These are phyloP conservation scores for Notamacropus eugenii DNA, from an alignment of 2,797 vertebrate species.

Conservation along the genomic window DNA sequence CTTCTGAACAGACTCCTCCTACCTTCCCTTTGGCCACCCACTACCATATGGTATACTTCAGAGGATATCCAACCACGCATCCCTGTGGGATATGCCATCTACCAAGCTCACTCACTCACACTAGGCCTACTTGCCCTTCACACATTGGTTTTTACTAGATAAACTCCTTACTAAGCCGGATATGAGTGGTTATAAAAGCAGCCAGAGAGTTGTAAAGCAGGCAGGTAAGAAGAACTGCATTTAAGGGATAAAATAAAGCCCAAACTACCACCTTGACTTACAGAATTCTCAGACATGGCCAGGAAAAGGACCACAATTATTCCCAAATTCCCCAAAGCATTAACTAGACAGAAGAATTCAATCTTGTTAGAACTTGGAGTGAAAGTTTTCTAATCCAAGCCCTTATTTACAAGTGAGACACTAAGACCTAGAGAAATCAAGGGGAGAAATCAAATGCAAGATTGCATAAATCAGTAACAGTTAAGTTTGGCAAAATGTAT, in stretches of 20 bases:
- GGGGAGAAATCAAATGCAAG: not conserved
- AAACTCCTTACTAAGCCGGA: not conserved
- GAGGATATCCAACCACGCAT: conserved; percentile 54
- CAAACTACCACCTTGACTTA: not conserved
- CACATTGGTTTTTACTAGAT: conserved; percentile 33
- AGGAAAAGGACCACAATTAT: not conserved
- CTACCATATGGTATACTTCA: conserved; percentile 73
- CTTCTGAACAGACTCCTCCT: conserved; percentile 61
- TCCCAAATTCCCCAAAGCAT: not conserved
- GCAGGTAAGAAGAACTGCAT: not conserved
- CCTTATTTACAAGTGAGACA: conserved; percentile 4
- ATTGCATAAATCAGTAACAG: not conserved
- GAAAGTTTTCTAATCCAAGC: not conserved
- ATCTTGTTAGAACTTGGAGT: not conserved
- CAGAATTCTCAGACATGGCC: not conserved
- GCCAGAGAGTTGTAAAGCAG: not conserved
- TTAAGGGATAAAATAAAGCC: not conserved
- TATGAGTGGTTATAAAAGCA: not conserved
- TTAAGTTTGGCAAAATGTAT: not conserved
- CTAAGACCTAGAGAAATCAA: not conserved
- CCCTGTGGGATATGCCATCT: conserved; percentile 25
- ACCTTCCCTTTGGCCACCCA: conserved; percentile 67
- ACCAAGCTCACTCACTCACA: conserved; percentile 36
- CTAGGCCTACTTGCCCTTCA: conserved; percentile 9
- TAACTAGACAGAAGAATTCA: not conserved